phyloP scores from a whole-genome alignment of 92 coral and sea anemone genomes.

The Phenganax stokvisi region DNA sequence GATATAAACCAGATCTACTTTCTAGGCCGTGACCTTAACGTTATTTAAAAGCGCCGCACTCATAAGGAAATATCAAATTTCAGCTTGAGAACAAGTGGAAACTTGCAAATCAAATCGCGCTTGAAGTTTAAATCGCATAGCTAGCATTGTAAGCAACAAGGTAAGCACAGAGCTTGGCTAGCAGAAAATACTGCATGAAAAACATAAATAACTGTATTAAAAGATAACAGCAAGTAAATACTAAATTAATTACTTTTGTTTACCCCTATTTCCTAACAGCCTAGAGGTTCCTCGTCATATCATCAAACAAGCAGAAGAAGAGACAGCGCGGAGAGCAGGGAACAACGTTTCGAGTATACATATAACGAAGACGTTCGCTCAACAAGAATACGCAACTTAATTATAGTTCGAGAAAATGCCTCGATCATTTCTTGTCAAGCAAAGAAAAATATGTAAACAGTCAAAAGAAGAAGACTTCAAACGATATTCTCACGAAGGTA shows the following conservation, averaged over 20 bases:
- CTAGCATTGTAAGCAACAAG: too few species aligned
- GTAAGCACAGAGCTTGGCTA: too few species aligned
- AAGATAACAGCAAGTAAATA: conserved; percentile 70
- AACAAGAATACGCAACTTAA: too few species aligned
- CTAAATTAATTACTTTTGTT: conserved; percentile 99
- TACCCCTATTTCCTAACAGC: conserved; percentile 50
- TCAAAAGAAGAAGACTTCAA: conserved; percentile 29
- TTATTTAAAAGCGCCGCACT: conserved; percentile 27
- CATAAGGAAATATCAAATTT: conserved; percentile 38
- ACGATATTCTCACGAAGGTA: conserved; percentile 26
- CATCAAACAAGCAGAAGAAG: neutral
- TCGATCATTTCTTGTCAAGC: conserved; percentile 74
- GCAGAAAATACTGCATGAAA: neutral
- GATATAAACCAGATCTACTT: conserved; percentile 4
- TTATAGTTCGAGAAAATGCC: conserved; percentile 48
- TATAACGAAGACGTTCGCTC: too few species aligned
- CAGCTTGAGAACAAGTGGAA: conserved; percentile 42
- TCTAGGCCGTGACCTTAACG: conserved; percentile 44
- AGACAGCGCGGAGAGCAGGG: neutral
- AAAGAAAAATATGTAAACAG: conserved; percentile 52
- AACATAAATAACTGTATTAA: conserved; percentile 34
- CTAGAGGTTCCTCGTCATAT: conserved; percentile 28
- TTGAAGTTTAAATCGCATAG: neutral
- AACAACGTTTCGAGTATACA: too few species aligned
- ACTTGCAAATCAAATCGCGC: conserved; percentile 22